Evolutionary conservation across 1,140 invertebrate genomes (phyloP).

Genomic region (Euura saliciscinereae): DNA sequence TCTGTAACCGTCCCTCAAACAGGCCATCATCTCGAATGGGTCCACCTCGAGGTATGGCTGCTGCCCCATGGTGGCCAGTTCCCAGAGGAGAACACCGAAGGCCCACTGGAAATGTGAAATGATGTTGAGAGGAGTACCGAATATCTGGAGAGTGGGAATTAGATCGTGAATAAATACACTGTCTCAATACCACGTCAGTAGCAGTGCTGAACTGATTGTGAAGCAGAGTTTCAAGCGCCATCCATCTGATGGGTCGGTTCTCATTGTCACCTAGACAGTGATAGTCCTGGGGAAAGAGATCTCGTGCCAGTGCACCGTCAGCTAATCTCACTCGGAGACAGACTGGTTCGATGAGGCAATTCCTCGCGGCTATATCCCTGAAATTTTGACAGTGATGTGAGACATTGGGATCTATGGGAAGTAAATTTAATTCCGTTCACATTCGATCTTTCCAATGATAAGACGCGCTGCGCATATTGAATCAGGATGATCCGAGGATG

Average conservation of each 20-base stretch:
- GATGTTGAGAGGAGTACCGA: neutral
- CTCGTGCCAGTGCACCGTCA: constrained; percentile 87
- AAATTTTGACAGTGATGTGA: constrained; percentile 15
- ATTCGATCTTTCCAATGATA: too few relatives aligned
- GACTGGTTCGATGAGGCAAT: constrained; percentile 80
- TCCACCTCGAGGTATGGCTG: constrained; percentile 90
- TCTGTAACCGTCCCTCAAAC: constrained; percentile 86
- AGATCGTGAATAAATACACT: neutral
- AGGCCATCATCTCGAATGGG: constrained; percentile 88
- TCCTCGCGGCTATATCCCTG: constrained; percentile 87
- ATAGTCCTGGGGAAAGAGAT: constrained; percentile 94
- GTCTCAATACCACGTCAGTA: constrained; percentile 76
- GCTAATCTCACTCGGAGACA: constrained; percentile 82
- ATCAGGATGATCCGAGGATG: too few relatives aligned
- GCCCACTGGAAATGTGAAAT: constrained; percentile 76
- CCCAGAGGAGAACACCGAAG: constrained; percentile 93
- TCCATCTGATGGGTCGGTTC: constrained; percentile 94
- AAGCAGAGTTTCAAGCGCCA: constrained; percentile 87
- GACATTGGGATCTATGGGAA: too few relatives aligned
- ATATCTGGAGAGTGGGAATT: constrained; percentile 11
- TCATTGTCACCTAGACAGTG: constrained; percentile 94
- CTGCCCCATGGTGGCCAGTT: constrained; percentile 87
- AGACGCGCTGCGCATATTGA: too few relatives aligned
- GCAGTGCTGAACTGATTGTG: constrained; percentile 79
- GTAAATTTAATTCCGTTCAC: too few relatives aligned